phyloP scores from a whole-genome alignment of 1,140 invertebrate genomes.

The Achroia grisella region DNA sequence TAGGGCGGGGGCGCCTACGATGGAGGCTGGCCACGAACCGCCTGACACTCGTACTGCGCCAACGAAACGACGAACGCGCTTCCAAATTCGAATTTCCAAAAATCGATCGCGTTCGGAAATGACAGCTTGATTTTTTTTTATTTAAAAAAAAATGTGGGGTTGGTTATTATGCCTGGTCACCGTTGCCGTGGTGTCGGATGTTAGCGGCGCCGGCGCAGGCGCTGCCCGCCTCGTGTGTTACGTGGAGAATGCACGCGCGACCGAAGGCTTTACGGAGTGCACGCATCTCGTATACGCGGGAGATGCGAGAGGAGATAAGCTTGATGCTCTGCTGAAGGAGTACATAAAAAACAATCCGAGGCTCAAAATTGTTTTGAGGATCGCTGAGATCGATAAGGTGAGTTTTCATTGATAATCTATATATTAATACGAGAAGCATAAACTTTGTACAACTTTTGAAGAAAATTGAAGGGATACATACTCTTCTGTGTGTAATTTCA shows the following conservation, averaged over 20 bases:
- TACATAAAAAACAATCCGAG: slow-evolving; percentile 64
- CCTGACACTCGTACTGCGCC: slow-evolving; percentile 51
- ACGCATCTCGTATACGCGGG: slow-evolving; percentile 70
- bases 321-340: slow-evolving; percentile 55
- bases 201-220: slow-evolving; percentile 49
- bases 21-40: slow-evolving; percentile 27
- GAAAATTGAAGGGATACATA: no score
- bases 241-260: slow-evolving; percentile 43
- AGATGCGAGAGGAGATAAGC: slow-evolving; percentile 57
- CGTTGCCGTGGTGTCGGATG: slow-evolving; percentile 32
- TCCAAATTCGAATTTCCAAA: slow-evolving; percentile 23
- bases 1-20: slow-evolving; percentile 61
- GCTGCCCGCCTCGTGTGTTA: slow-evolving; percentile 68
- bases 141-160: slow-evolving; percentile 40
- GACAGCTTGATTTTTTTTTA: slow-evolving; percentile 39
- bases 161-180: slow-evolving; percentile 41
- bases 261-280: slow-evolving; percentile 49
- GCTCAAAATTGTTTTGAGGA: slow-evolving; percentile 62
- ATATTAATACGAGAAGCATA: no score
- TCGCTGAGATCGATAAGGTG: slow-evolving; percentile 64
- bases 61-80: slow-evolving; percentile 52
- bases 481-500: no score
- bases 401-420: slow-evolving; percentile 10
- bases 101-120: slow-evolving; percentile 39
- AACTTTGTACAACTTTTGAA: no score